Evolutionary conservation across 2,888 invertebrate genomes (phyloP).

Genomic region (Synanthedon andrenaeformis): DNA sequence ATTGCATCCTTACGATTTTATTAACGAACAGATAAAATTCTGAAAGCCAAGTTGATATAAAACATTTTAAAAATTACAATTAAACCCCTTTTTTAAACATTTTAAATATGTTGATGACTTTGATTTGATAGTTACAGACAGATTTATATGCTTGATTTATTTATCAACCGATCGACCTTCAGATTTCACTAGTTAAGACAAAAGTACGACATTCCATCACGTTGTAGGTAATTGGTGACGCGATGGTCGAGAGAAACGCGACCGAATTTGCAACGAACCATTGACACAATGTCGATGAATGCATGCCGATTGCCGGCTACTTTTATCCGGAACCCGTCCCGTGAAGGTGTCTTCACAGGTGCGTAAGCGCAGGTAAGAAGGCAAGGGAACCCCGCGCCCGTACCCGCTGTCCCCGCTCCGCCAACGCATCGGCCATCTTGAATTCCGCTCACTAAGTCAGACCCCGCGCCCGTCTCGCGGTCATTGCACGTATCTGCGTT

Average conservation of each 20-base stretch:
- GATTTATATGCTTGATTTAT: constrained; percentile 15
- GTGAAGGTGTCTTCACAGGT: constrained; percentile 51
- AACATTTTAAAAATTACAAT: too few relatives aligned
- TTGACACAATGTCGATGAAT: constrained; percentile 67
- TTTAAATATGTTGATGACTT: too few relatives aligned
- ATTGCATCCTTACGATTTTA: too few relatives aligned
- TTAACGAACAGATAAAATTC: too few relatives aligned
- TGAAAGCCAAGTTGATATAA: too few relatives aligned
- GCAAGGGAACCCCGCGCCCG: constrained; percentile 12
- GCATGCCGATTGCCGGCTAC: constrained; percentile 36
- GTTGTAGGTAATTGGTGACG: constrained; percentile 31
- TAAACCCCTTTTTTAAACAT: too few relatives aligned
- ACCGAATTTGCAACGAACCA: constrained; percentile 60
- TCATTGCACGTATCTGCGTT: constrained; percentile 37
- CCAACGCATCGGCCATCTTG: constrained; percentile 50
- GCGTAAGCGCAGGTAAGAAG: constrained; percentile 49
- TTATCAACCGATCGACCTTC: constrained; percentile 48
- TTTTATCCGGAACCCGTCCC: constrained; percentile 14
- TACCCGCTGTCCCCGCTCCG: constrained; percentile 11
- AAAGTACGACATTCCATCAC: constrained; percentile 56
- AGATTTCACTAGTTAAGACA: constrained; percentile 50
- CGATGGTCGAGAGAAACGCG: constrained; percentile 52
- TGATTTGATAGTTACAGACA: too few relatives aligned
- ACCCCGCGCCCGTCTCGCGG: constrained; percentile 60
- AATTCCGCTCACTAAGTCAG: constrained; percentile 60